These are phyloP conservation scores for Polia nebulosa DNA, from an alignment of 2,888 invertebrate species.

Conservation along the genomic window DNA sequence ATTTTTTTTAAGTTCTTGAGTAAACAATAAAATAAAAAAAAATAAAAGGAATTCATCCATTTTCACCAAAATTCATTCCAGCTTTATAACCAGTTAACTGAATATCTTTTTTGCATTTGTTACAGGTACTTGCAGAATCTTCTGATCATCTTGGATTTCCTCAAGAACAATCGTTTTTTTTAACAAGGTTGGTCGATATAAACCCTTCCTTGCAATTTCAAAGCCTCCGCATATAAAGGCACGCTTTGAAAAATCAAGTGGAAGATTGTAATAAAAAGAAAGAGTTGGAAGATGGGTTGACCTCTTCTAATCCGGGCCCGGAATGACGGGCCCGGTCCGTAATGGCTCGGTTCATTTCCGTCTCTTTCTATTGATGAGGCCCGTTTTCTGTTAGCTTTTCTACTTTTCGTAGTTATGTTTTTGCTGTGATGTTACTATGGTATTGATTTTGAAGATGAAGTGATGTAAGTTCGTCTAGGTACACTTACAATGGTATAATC, in stretches of 20 bases:
- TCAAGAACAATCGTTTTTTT: not conserved
- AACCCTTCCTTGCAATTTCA: constrained; percentile 12
- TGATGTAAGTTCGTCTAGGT: too few relatives aligned
- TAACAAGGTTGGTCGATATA: constrained; percentile 30
- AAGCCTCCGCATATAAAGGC: constrained; percentile 9
- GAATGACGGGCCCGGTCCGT: constrained; percentile 27
- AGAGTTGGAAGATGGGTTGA: constrained; percentile 40
- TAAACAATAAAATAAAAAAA: too few relatives aligned
- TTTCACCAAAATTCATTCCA: not conserved
- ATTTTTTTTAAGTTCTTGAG: too few relatives aligned
- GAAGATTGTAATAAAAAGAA: constrained; percentile 40
- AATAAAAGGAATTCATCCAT: not conserved
- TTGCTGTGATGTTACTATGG: constrained; percentile 10
- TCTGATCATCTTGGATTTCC: constrained; percentile 14
- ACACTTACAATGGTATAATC: too few relatives aligned
- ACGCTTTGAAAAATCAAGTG: constrained; percentile 43
- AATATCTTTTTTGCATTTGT: constrained; percentile 19
- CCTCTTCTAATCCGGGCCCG: constrained; percentile 43
- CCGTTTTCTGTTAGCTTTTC: constrained; percentile 31
- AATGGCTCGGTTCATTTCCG: constrained; percentile 57
- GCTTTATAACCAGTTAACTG: not conserved
- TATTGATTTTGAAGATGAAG: constrained; percentile 28
- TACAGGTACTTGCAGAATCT: constrained; percentile 30
- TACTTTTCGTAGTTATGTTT: constrained; percentile 26
- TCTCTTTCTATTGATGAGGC: constrained; percentile 44